These are phyloP conservation scores for Gnatocerus cornutus DNA, from an alignment of 2,888 invertebrate genomes.

Conservation along the genomic window DNA sequence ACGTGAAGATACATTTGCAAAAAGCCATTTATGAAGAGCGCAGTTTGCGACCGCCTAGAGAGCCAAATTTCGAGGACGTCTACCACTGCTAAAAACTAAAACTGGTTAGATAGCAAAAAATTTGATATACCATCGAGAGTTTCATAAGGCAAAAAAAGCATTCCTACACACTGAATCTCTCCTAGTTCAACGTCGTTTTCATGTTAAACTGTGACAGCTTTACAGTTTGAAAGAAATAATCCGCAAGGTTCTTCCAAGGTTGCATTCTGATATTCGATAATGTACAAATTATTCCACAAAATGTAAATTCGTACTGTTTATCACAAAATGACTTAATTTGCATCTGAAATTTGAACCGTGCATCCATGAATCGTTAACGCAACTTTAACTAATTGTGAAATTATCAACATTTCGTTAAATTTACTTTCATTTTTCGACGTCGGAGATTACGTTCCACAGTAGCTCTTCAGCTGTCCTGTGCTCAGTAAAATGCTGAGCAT, in stretches of 20 bases:
- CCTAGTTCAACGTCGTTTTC: neutral
- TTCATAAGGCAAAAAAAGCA: conserved; percentile 4
- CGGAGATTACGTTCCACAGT: conserved; percentile 1
- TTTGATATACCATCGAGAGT: neutral
- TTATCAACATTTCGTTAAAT: neutral
- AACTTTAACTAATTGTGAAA: too few species aligned
- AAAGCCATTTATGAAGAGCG: neutral
- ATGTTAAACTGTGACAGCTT: conserved; percentile 17
- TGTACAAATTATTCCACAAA: neutral
- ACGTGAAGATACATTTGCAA: neutral
- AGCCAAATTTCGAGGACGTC: conserved; percentile 18
- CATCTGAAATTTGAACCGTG: too few species aligned
- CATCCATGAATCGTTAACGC: too few species aligned
- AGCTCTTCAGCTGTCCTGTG: conserved; percentile 10
- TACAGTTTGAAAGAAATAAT: conserved; percentile 18
- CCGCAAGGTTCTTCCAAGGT: neutral
- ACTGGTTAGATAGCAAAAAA: conserved; percentile 6
- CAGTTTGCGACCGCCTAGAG: conserved; percentile 16
- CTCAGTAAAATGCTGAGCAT: conserved; percentile 16
- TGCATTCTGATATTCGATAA: conserved; percentile 8
- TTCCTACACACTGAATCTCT: conserved; percentile 4
- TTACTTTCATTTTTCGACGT: conserved; percentile 5
- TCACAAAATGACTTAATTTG: neutral
- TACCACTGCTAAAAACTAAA: conserved; percentile 1
- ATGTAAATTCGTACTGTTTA: conserved; percentile 2